A percentile compares a stretch with the other conserved stretches of the same genome.
Evolutionary conservation across 2,797 vertebrate species (phyloP).

Genomic region (Acrossocheilus wenchowensis): DNA sequence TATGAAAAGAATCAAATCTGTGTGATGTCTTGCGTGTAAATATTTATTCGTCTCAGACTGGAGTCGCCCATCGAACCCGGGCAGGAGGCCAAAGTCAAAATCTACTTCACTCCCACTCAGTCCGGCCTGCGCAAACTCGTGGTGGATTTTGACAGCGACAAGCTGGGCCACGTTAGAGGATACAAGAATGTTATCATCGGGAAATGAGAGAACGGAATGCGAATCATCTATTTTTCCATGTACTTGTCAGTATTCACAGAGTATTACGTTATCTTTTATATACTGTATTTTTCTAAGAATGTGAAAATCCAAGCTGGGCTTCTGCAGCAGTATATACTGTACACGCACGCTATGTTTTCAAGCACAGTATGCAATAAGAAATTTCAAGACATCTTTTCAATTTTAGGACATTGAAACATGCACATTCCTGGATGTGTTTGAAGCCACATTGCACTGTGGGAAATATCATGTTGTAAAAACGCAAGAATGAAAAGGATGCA

Average conservation of each 20-base stretch:
- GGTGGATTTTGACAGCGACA: conserved; percentile 90
- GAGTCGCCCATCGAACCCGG: conserved; percentile 75
- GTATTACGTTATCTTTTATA: not conserved
- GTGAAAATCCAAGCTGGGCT: conserved; percentile 17
- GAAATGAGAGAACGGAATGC: conserved; percentile 61
- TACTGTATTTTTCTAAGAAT: conserved; percentile 46
- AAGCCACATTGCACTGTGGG: not conserved
- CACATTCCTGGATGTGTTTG: not conserved
- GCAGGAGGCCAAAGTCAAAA: conserved; percentile 80
- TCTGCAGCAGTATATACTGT: not conserved
- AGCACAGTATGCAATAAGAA: not conserved
- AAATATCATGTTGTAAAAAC: not conserved
- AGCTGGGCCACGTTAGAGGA: conserved; percentile 86
- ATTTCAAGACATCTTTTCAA: too few species aligned
- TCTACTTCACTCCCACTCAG: conserved; percentile 83
- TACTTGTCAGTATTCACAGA: not conserved
- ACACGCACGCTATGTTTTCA: not conserved
- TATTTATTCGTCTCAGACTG: conserved; percentile 71
- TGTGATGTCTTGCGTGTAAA: conserved; percentile 59
- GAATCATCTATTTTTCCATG: not conserved
- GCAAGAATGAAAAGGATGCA: not conserved
- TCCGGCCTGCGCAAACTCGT: conserved; percentile 86
- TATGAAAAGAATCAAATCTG: not conserved
- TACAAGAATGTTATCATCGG: conserved; percentile 90
- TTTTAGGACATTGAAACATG: not conserved